These are phyloP conservation scores for Mellilla xanthometata DNA, from an alignment of 2,888 invertebrate species.

Conservation along the genomic window DNA sequence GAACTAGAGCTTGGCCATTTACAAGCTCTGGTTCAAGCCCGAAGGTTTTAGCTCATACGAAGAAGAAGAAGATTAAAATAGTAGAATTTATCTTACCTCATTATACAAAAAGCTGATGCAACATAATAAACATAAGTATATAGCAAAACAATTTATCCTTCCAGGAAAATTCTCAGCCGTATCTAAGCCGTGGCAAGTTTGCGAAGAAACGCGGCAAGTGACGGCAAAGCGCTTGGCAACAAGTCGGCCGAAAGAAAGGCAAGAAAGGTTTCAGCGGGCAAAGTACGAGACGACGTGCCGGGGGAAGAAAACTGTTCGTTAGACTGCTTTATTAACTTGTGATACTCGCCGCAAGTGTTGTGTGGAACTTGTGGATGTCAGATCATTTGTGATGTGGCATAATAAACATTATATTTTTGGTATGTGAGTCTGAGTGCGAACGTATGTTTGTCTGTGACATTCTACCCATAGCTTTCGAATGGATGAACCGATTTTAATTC, in stretches of 20 bases:
- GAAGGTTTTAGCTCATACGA: no score
- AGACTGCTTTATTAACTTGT: constrained; percentile 54
- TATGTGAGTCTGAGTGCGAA: no score
- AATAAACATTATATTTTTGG: constrained; percentile 4
- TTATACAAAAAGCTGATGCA: no score
- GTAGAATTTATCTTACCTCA: no score
- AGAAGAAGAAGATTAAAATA: no score
- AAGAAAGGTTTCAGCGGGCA: constrained; percentile 9
- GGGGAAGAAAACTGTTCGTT: constrained; percentile 53
- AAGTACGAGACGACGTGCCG: constrained; percentile 14
- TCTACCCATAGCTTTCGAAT: no score
- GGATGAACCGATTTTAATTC: no score
- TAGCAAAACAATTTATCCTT: no score
- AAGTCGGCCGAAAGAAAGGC: constrained; percentile 5
- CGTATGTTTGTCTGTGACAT: no score
- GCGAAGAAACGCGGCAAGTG: neutral
- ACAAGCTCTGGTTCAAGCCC: no score
- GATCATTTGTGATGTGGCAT: constrained; percentile 25
- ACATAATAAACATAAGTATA: no score
- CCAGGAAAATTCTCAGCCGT: neutral
- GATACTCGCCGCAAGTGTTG: constrained; percentile 36
- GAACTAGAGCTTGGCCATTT: no score
- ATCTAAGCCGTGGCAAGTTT: neutral
- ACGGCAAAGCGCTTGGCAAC: neutral
- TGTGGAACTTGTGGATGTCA: constrained; percentile 4